These are phyloP conservation scores for Heterodera schachtii DNA, from an alignment of 1,140 invertebrate species.

Conservation along the genomic window DNA sequence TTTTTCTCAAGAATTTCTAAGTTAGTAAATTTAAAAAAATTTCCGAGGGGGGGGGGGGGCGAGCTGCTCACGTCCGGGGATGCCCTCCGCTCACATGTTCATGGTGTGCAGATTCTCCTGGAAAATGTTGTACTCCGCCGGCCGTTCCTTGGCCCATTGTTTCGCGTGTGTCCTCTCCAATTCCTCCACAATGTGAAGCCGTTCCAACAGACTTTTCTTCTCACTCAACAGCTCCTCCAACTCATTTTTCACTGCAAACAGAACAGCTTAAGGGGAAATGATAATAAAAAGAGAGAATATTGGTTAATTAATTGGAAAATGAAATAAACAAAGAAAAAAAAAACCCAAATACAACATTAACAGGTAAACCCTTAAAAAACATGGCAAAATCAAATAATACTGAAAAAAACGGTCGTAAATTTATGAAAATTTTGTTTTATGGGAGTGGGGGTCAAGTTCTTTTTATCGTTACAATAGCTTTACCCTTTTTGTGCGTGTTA, in stretches of 20 bases:
- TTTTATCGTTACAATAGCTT: too few species aligned
- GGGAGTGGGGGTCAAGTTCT: too few species aligned
- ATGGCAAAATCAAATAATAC: too few species aligned
- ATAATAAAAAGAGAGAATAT: neutral
- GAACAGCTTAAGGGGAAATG: neutral
- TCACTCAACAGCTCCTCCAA: neutral
- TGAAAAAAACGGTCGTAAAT: too few species aligned
- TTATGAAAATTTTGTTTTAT: too few species aligned
- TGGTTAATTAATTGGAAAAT: neutral
- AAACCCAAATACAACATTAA: neutral
- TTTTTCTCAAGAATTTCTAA: too few species aligned
- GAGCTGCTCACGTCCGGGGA: too few species aligned
- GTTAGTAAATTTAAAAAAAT: too few species aligned
- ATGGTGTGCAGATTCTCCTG: constrained; percentile 18
- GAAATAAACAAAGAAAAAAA: neutral
- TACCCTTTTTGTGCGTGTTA: too few species aligned
- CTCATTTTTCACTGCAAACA: neutral
- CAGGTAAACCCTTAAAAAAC: too few species aligned
- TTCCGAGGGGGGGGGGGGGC: too few species aligned
- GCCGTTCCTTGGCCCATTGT: constrained; percentile 16
- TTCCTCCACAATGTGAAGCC: constrained; percentile 13
- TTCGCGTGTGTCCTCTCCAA: neutral
- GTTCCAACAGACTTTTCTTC: constrained; percentile 7
- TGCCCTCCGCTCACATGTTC: neutral
- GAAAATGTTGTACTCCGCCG: constrained; percentile 18